Base-by-base conservation (phyloP, 2,888 invertebrate species). In the Scrobipalpa costella region DNA sequence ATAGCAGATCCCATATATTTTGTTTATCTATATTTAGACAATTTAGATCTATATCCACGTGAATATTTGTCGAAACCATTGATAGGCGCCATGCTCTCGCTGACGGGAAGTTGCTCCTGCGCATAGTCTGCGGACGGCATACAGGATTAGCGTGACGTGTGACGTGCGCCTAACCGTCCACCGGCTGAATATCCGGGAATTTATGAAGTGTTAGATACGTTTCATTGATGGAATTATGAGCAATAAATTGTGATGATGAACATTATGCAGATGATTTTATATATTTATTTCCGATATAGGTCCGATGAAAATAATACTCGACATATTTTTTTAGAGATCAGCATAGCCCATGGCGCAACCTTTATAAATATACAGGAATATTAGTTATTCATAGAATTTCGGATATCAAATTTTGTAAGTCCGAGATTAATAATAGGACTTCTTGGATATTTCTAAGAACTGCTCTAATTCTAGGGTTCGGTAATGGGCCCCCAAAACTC, bases 121-220 rank as follows among this genome's bases (percentile, higher is more conserved):
- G 34, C n/a, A 70, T 77, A 70, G 89, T 81, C 84, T 80, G 87
- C 86, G 55, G 27, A 70, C 78, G 69, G 90, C 83, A 90, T 90
- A 90, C 84, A 85, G 84, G 84, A 90, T 90, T 84, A 89, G 86
- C 80, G 71, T 79, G 80, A 83, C 83, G 83, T 81, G 80, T 79
- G 83, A 27, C 80, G 77, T 66, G 76, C 75, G 79, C 76, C 79
- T 77, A 71, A 71, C 76, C 71, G 69, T 69, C 68, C 70, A 68
- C 73, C 65, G 67, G 71, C 67, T 67, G 71, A 73, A 74, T 78
- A 76, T 76, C 73, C 75, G 79, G 74, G 70, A 70, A 80, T 75
- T 40, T 40, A 13, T 40, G 13, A 11, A 13, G 11, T 9, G 13
- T 13, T 13, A 40, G 13, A 9, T 1, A 13, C 13, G 2, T 11